A percentile compares a stretch with the other conserved stretches of the same genome.
These are phyloP conservation scores for Pseudobourletiella spinata DNA, from an alignment of 1,140 invertebrate species.

Conservation along the genomic window DNA sequence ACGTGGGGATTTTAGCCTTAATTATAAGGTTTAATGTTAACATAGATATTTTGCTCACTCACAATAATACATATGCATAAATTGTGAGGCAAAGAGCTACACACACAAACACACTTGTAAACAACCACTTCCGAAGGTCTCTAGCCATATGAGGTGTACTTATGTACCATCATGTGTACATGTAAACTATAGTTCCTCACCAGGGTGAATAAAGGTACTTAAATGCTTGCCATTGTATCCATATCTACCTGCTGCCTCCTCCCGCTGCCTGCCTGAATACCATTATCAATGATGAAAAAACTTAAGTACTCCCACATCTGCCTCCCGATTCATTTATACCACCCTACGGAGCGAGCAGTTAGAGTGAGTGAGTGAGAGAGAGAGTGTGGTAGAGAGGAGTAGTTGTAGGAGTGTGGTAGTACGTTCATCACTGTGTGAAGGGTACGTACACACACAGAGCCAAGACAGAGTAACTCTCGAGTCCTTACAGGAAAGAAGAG, in stretches of 20 bases:
- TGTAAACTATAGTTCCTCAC: no score
- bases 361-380: background rate
- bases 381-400: background rate
- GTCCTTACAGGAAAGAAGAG: slow-evolving; percentile 4
- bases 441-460: background rate
- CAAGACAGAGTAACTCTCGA: background rate
- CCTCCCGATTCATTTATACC: slow-evolving; percentile 33
- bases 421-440: background rate
- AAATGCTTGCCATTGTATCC: slow-evolving; percentile 4
- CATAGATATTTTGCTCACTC: no score
- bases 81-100: no score
- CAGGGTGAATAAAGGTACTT: slow-evolving; percentile 24
- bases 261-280: slow-evolving; percentile 11
- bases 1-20: no score
- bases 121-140: no score
- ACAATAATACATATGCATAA: no score
- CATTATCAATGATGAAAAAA: background rate
- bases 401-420: background rate
- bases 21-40: no score
- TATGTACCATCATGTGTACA: no score
- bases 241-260: slow-evolving; percentile 7
- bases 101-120: no score
- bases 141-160: no score
- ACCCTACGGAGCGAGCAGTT: slow-evolving; percentile 23
- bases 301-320: slow-evolving; percentile 27